Conservation (phyloP, 2,888 invertebrate species). For the Polyommatus icarus region DNA sequence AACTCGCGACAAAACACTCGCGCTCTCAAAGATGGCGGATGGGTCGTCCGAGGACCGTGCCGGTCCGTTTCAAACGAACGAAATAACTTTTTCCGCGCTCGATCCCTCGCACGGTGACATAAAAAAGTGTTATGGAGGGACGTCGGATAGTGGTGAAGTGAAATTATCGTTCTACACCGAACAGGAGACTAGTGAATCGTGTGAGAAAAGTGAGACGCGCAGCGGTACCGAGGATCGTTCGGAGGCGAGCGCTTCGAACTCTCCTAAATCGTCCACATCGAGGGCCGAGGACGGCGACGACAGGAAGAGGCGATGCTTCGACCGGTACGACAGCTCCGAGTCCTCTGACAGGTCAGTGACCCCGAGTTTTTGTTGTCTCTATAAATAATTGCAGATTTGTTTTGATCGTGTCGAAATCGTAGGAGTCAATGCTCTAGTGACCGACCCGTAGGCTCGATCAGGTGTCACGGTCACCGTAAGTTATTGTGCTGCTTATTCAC, state of each 20-base stretch:
- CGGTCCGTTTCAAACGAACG: conserved; percentile 80
- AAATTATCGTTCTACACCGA: conserved; percentile 75
- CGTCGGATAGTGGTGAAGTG: conserved; percentile 64
- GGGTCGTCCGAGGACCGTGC: conserved; percentile 84
- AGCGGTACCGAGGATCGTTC: conserved; percentile 69
- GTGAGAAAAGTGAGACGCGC: conserved; percentile 78
- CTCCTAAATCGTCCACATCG: conserved; percentile 64
- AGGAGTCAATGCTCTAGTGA: conserved; percentile 78
- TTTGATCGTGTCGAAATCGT: conserved; percentile 57
- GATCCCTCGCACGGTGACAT: conserved; percentile 73
- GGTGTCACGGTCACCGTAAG: conserved; percentile 74
- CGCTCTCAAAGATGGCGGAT: conserved; percentile 92
- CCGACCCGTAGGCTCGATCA: conserved; percentile 68
- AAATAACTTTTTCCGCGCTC: conserved; percentile 78
- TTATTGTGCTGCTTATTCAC: conserved; percentile 58
- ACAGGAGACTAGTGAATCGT: conserved; percentile 75
- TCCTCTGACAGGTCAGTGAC: conserved; percentile 93
- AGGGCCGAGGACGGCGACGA: conserved; percentile 75
- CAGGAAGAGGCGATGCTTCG: conserved; percentile 91
- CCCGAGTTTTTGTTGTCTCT: conserved; percentile 35
- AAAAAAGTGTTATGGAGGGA: conserved; percentile 78
- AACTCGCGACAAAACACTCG: conserved; percentile 79
- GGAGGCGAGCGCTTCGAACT: conserved; percentile 59
- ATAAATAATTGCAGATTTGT: conserved; percentile 48
- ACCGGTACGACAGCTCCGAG: conserved; percentile 96